Evolutionary conservation across 1,140 invertebrate species (phyloP).

Genomic region (Lepidotrigona ventralis): DNA sequence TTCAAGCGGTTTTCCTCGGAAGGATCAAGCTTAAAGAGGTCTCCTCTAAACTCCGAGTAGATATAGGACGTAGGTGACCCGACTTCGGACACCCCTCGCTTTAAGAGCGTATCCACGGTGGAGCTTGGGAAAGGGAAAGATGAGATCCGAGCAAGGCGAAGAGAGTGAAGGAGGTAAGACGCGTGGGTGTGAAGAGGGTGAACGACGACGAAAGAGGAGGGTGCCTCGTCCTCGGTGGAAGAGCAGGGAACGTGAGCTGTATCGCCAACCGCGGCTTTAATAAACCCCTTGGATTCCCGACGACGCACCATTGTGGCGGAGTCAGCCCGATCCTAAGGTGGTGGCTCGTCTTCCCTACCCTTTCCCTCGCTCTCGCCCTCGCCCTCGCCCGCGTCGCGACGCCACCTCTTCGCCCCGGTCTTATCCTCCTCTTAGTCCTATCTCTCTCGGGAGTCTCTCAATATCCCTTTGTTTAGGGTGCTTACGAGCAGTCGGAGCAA

Average conservation of each 20-base stretch:
- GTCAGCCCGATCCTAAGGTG: slow-evolving; percentile 66
- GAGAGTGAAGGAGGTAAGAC: background rate
- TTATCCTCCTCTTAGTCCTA: slow-evolving; percentile 48
- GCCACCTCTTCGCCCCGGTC: slow-evolving; percentile 38
- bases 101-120: slow-evolving; percentile 53
- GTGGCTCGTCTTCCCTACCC: slow-evolving; percentile 53
- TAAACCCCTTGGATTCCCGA: slow-evolving; percentile 76
- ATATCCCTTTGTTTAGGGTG: slow-evolving; percentile 74
- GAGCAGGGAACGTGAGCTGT: slow-evolving; percentile 78
- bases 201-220: slow-evolving; percentile 41
- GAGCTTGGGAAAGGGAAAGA: slow-evolving; percentile 13
- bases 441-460: slow-evolving; percentile 66
- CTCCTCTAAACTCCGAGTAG: slow-evolving; percentile 42
- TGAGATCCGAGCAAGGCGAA: slow-evolving; percentile 4
- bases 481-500: slow-evolving; percentile 67
- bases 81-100: slow-evolving; percentile 51
- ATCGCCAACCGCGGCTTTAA: slow-evolving; percentile 77
- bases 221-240: slow-evolving; percentile 57
- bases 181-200: background rate
- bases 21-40: slow-evolving; percentile 46
- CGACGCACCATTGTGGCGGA: slow-evolving; percentile 74
- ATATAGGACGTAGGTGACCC: slow-evolving; percentile 54
- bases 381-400: background rate
- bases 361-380: no score
- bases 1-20: slow-evolving; percentile 4